Conservation (phyloP, 2,113 vertebrate species). For the Bostrychus sinensis region DNA sequence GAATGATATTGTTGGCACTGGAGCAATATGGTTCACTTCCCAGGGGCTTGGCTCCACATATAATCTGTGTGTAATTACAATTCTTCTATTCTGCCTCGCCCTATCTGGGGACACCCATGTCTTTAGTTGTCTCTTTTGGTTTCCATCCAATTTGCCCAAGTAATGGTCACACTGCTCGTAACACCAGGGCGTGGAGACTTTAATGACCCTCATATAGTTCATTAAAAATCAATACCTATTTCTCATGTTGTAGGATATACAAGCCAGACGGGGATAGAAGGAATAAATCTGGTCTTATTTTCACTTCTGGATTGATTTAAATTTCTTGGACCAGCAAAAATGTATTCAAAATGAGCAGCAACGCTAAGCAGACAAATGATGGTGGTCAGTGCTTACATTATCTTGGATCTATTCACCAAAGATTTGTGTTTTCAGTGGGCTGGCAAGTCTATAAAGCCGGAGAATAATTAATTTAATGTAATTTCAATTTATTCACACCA, state of each 20-base stretch:
- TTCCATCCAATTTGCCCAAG: constrained; percentile 25
- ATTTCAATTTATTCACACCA: constrained; percentile 41
- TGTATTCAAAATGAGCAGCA: constrained; percentile 31
- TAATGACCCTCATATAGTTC: constrained; percentile 34
- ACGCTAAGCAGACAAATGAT: constrained; percentile 41
- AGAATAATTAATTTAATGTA: constrained; percentile 53
- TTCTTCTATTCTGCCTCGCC: constrained; percentile 38
- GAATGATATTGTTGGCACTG: constrained; percentile 48
- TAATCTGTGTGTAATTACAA: constrained; percentile 62
- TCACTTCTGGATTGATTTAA: constrained; percentile 29
- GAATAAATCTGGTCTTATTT: constrained; percentile 30
- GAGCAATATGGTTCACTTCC: constrained; percentile 37
- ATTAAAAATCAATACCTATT: constrained; percentile 38
- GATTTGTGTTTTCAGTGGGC: constrained; percentile 58
- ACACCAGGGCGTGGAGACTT: neutral
- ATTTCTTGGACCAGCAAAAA: constrained; percentile 16
- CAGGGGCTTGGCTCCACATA: constrained; percentile 43
- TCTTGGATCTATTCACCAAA: constrained; percentile 27
- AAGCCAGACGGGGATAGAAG: neutral
- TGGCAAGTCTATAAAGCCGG: constrained; percentile 30
- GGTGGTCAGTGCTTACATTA: constrained; percentile 37
- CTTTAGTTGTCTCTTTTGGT: constrained; percentile 26
- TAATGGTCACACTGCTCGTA: constrained; percentile 4
- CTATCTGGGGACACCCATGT: constrained; percentile 43
- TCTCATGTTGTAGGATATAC: constrained; percentile 10